Evolutionary conservation across 2,113 vertebrate genomes (phyloP), one percentile per base, ranked within the genome.

Genomic region (Eleginops maclovinus): DNA sequence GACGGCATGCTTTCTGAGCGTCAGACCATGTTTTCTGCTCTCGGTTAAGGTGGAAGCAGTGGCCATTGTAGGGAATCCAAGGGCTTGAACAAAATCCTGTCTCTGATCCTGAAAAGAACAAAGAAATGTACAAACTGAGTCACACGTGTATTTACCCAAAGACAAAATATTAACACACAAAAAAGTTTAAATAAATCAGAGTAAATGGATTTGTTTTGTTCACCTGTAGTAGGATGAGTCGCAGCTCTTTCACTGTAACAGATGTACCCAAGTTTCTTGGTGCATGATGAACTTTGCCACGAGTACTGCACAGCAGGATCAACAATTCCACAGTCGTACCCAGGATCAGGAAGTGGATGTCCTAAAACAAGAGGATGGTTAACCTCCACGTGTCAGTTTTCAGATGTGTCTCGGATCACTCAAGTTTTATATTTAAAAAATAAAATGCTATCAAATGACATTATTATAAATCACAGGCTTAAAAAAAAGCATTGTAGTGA

Each of bases 1-100:
- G 95, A 11, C 93, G 92, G 56, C 97, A 98, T 0, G 90, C 78
- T 24, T 40, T 83, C 87, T 91, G 79, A 2, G 97, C 96, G 16
- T 96, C 93, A 53, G 88, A 88, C 95, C 96, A 97, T 16, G 95
- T 94, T 74, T 93, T 95, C 44, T 77, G 61, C 4, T 84, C 86
- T 28, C 91, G 96, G 21, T 92, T 64, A 64, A 98, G 93, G 62
- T 86, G 85, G 85, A 96, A 98, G 67, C 97, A 98, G 78, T 96
- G 84, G 16, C 95, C 95, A 60, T 91, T 90, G 64, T 97, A 98
- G 1, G 95, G 93, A 62, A 95, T 93, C 97, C 97, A 97, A 44
- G 94, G 94, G 26, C 61, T 87, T 21, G 93, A 93, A 81, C 97
- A 98, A 58, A 19, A 90, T 40, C 92, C 75, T 17, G 92, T 90